Conservation (phyloP, 2,888 invertebrate species). For the Habrosyne pyritoides region DNA sequence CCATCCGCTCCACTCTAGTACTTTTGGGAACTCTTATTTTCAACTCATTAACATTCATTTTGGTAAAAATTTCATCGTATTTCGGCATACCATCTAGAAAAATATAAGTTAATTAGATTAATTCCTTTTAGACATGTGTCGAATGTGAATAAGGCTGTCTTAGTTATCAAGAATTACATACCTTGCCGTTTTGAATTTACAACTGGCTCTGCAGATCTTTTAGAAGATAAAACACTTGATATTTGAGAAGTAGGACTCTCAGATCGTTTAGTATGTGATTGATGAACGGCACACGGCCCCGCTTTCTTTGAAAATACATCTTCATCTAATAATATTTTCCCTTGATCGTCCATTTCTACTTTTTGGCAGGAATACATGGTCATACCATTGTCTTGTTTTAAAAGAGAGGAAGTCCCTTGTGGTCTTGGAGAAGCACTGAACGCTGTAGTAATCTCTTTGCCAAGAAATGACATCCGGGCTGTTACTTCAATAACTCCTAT, state of each 20-base stretch:
- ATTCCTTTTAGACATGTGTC: neutral
- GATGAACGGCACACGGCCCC: constrained; percentile 26
- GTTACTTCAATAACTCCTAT: constrained; percentile 74
- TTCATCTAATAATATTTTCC: constrained; percentile 74
- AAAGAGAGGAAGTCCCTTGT: constrained; percentile 55
- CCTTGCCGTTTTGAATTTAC: neutral
- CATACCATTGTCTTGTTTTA: constrained; percentile 73
- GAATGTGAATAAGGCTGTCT: neutral
- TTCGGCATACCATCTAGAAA: constrained; percentile 49
- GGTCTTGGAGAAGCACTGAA: constrained; percentile 64
- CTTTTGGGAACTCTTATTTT: constrained; percentile 75
- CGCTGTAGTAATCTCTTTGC: constrained; percentile 76
- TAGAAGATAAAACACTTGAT: constrained; percentile 39
- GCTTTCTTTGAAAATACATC: constrained; percentile 53
- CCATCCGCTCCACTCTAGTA: constrained; percentile 62
- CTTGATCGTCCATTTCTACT: constrained; percentile 76
- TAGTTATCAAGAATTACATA: constrained; percentile 2
- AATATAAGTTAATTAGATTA: neutral
- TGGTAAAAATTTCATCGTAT: constrained; percentile 75
- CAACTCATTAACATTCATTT: constrained; percentile 74
- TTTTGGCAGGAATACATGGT: constrained; percentile 75
- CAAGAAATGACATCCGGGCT: constrained; percentile 73
- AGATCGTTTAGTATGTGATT: constrained; percentile 30
- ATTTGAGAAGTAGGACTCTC: constrained; percentile 53
- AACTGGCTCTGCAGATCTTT: constrained; percentile 33